Evolutionary conservation across 2,888 invertebrate genomes (phyloP), one percentile per base, ranked within the genome.

Genomic region (Sturmia bella): DNA sequence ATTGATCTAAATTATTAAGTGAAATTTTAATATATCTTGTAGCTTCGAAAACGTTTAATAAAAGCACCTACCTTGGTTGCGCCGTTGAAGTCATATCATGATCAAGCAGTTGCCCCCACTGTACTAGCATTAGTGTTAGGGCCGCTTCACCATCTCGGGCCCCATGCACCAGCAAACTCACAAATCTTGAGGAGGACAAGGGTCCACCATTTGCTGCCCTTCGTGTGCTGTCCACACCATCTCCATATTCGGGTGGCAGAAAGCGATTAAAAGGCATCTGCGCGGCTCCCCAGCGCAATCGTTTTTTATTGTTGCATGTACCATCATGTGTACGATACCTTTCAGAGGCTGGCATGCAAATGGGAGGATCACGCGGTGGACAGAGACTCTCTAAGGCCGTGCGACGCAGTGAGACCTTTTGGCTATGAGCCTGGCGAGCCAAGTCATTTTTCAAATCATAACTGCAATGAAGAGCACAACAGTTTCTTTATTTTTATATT

Each of bases 101-200:
- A 88, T 97, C 97, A 76, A 98, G 87, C 85, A 98, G 95, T 90
- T 98, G 97, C 0, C 97, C 97, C 96, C 97, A 97, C 88, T 97
- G 97, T 93, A 96, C 97, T 78, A 96, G 92, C 93, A 96, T 94
- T 84, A 95, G 94, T 0, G 96, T 96, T 9, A 96, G 92, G 0
- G 93, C 92, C 6, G 94, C 92, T 84, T 95, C 95, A 0, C 92
- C 92, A 85, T 94, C 93, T 83, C 92, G 92, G n/a, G 92, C 92
- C 19, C 92, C 91, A 88, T 95, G 95, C 61, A 95, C 93, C 2
- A 92, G 87, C 11, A 94, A 92, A 88, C 96, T 96, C 84, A 97
- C 93, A 79, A 93, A 93, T 32, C 97, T 91, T 0, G 97, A 93
- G 59, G 95, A 96, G 2, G 97, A 96, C 2, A 97, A 92, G 0